Evolutionary conservation across 1,140 invertebrate species (phyloP).

Genomic region (Drosophila lacteicornis): DNA sequence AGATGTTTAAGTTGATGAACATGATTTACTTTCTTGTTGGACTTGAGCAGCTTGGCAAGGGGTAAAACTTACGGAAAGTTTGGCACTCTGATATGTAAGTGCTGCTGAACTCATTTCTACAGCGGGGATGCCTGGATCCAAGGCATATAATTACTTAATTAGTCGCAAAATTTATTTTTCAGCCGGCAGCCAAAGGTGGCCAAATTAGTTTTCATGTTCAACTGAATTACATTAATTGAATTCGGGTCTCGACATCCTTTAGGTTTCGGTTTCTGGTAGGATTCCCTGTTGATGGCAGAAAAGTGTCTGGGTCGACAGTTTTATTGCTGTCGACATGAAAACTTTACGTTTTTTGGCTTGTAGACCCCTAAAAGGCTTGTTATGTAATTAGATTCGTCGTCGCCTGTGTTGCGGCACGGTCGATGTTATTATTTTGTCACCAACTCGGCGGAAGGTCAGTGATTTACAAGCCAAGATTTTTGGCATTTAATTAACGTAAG

Average conservation of each 20-base stretch:
- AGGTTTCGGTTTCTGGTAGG: neutral
- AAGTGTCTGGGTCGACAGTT: constrained; percentile 44
- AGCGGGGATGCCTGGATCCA: constrained; percentile 7
- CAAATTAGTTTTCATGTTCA: constrained; percentile 45
- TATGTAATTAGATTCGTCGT: constrained; percentile 41
- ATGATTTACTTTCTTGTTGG: constrained; percentile 31
- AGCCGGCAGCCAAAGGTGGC: constrained; percentile 35
- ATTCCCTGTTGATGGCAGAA: constrained; percentile 4
- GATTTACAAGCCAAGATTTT: neutral
- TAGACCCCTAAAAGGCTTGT: constrained; percentile 32
- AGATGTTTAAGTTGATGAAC: constrained; percentile 24
- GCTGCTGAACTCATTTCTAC: neutral
- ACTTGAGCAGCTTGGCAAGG: neutral
- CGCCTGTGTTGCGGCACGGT: constrained; percentile 25
- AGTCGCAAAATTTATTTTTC: constrained; percentile 29
- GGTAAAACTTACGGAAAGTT: constrained; percentile 28
- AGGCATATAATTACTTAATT: constrained; percentile 44
- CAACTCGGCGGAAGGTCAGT: constrained; percentile 6
- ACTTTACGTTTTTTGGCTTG: constrained; percentile 40
- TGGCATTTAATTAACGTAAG: constrained; percentile 6
- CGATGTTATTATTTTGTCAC: constrained; percentile 32
- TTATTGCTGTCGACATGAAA: constrained; percentile 37
- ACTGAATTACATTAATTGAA: constrained; percentile 51
- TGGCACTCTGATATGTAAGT: constrained; percentile 6
- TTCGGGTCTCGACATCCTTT: constrained; percentile 23